A percentile compares a stretch with the other conserved stretches of the same genome.
These are phyloP conservation scores for Stegostoma tigrinum DNA, from an alignment of 2,113 vertebrate genomes.

Conservation along the genomic window DNA sequence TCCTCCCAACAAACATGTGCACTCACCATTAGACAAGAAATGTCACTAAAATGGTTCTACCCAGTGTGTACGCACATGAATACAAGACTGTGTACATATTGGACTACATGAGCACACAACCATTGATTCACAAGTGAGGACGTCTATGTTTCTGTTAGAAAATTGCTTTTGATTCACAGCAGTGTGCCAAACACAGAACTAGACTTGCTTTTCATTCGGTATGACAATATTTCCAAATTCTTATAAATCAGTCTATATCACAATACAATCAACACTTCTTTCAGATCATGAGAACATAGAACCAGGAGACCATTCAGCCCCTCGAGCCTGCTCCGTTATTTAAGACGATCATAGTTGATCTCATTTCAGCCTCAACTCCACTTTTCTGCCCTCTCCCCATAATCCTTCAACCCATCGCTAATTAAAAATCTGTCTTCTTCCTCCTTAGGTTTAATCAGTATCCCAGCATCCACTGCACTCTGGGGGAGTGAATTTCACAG, in stretches of 20 bases:
- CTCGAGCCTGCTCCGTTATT: too few relatives aligned
- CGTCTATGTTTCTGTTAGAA: background rate
- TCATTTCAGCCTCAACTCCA: too few relatives aligned
- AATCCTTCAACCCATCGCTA: too few relatives aligned
- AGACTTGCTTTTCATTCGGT: background rate
- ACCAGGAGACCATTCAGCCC: too few relatives aligned
- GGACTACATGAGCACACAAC: background rate
- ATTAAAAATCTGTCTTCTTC: too few relatives aligned
- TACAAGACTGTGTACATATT: background rate
- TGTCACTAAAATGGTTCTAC: background rate
- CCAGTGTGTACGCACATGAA: background rate
- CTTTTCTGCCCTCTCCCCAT: too few relatives aligned
- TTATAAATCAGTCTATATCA: background rate
- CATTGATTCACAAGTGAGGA: background rate
- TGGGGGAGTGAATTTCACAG: too few relatives aligned
- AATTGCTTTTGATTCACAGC: background rate
- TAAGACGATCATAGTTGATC: too few relatives aligned
- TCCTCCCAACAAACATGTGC: background rate
- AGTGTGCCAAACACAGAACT: background rate
- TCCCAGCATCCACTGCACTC: too few relatives aligned
- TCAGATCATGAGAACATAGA: too few relatives aligned
- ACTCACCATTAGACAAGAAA: background rate
- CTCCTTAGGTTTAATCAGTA: too few relatives aligned
- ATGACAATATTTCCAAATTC: background rate
- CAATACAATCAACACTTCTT: background rate